Base-by-base conservation (phyloP, 2,797 vertebrate species). In the Telmatherina bonti region DNA sequence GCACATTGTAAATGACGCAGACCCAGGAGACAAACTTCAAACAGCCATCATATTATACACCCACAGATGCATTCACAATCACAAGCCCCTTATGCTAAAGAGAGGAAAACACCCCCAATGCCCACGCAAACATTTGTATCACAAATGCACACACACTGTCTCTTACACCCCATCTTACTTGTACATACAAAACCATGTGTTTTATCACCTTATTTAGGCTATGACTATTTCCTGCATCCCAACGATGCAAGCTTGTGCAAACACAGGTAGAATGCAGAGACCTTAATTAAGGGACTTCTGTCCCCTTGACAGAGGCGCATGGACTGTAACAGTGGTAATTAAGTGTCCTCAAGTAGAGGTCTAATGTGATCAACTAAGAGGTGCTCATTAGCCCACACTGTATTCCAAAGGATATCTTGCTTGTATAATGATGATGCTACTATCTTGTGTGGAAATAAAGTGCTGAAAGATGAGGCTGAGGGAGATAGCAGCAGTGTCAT, bases 311-410 rank as follows among this genome's bases (percentile, higher is more conserved):
- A 85, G 80, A 76, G 68, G 73, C 64, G 64, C 59, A 64, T 62
- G 38, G 75, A 85, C 84, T 88, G 90, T 83, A 91, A 82, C 87
- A 56, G 74, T 85, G 86, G 88, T 93, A 94, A 93, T 94, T 91
- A 94, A 93, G 92, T 91, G 92, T 92, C 89, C 90, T 94, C 91
- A 82, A 93, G 93, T 91, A 90, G 84, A 91, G 88, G 88, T 93
- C 87, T 94, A 91, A 93, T 93, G 92, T 91, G 92, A 93, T 94
- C 91, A 92, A 83, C 90, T 88, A 89, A 91, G 89, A 93, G 90
- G 85, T 62, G 87, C 93, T 94, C 92, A 92, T 95, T 95, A 93
- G 85, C 85, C 83, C 78, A 86, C 51, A 92, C 90, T 89, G 82
- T 91, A 92, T 91, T 91, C 90, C 88, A 90, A 87, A 79, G 75